Percentiles rank a stretch among this genome's conserved stretches.
phyloP scores from a whole-genome alignment of 92 coral and sea anemone species.

The Pocillopora grandis region DNA sequence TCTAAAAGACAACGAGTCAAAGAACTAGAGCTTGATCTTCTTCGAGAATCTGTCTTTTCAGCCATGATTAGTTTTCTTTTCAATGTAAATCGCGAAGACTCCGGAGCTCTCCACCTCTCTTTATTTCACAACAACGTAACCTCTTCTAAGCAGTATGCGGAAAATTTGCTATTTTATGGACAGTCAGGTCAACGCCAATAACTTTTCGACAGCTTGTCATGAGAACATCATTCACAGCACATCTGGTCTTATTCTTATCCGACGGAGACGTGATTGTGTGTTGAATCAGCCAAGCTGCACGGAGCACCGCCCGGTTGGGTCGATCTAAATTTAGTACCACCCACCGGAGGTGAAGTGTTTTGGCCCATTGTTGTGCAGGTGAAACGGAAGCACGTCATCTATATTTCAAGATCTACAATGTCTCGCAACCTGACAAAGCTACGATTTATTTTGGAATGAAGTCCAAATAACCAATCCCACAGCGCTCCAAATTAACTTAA shows the following conservation, averaged over 20 bases:
- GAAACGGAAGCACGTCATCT: constrained; percentile 19
- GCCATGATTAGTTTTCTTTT: constrained; percentile 4
- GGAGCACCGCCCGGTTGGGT: background rate
- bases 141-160: background rate
- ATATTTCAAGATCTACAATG: background rate
- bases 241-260: constrained; percentile 2
- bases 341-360: constrained; percentile 10
- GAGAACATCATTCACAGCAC: background rate
- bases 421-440: background rate
- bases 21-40: constrained; percentile 37
- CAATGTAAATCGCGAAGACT: background rate
- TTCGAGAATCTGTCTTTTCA: background rate
- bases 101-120: constrained; percentile 10
- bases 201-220: constrained; percentile 18
- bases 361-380: constrained; percentile 12
- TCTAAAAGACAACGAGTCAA: constrained; percentile 34
- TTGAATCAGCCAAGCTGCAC: constrained; percentile 6
- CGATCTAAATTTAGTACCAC: constrained; percentile 27
- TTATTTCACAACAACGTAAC: background rate
- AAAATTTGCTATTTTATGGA: constrained; percentile 15
- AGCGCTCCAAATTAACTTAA: too few species aligned
- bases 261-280: constrained; percentile 40
- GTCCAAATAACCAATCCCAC: too few species aligned
- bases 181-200: background rate
- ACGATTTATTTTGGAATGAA: too few species aligned